Conservation (phyloP, 2,888 invertebrate species). For the Kryphioiulus occultus region DNA sequence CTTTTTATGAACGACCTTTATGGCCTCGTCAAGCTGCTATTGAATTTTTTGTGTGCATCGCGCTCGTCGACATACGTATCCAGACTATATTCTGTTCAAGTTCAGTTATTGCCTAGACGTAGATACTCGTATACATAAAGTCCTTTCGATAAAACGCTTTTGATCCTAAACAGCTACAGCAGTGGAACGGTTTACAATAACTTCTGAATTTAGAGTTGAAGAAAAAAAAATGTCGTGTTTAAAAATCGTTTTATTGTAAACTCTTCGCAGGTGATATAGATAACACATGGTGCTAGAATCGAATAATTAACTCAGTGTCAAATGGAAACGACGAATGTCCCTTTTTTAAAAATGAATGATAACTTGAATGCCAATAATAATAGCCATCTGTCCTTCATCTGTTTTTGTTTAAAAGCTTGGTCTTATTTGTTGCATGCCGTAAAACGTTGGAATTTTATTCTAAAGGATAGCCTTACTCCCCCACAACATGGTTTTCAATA, state of each 20-base stretch:
- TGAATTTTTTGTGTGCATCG: conserved; percentile 2
- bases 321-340: too few species aligned
- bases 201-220: background rate
- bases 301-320: too few species aligned
- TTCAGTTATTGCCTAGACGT: conserved; percentile 9
- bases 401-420: too few species aligned
- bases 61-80: conserved; percentile 1
- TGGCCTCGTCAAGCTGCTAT: conserved; percentile 40
- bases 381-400: too few species aligned
- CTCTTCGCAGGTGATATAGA: too few species aligned
- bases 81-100: background rate
- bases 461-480: too few species aligned
- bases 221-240: background rate
- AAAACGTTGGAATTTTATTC: too few species aligned
- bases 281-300: too few species aligned
- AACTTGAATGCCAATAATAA: too few species aligned
- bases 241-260: background rate
- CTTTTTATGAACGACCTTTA: conserved; percentile 17
- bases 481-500: too few species aligned
- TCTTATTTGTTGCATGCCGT: too few species aligned
- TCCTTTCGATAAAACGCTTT: background rate
- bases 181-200: background rate
- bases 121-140: background rate
- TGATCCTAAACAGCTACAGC: background rate
- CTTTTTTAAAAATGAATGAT: too few species aligned